phyloP scores from a whole-genome alignment of 2,113 vertebrate genomes.

The rat (Rattus norvegicus) region GRCr8 NC_086028.1:39558001-39558500 shows the following conservation, averaged over 20 bases:
- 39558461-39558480: neutral
- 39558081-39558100: neutral
- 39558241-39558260: too few relatives aligned
- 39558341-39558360: too few relatives aligned
- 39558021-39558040: neutral
- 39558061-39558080: neutral
- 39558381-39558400: neutral
- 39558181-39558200: too few relatives aligned
- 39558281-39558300: too few relatives aligned
- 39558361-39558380: too few relatives aligned
- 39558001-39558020: too few relatives aligned
- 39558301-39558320: too few relatives aligned
- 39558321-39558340: too few relatives aligned
- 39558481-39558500: neutral
- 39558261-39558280: too few relatives aligned
- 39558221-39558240: too few relatives aligned
- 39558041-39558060: neutral
- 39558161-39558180: slow-evolving; percentile 18
- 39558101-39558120: neutral
- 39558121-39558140: neutral
- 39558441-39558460: neutral
- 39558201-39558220: too few relatives aligned
- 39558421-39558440: neutral
- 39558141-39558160: neutral
- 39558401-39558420: neutral